Conservation (phyloP, 2,888 invertebrate species). For the Phoronis australis region DNA sequence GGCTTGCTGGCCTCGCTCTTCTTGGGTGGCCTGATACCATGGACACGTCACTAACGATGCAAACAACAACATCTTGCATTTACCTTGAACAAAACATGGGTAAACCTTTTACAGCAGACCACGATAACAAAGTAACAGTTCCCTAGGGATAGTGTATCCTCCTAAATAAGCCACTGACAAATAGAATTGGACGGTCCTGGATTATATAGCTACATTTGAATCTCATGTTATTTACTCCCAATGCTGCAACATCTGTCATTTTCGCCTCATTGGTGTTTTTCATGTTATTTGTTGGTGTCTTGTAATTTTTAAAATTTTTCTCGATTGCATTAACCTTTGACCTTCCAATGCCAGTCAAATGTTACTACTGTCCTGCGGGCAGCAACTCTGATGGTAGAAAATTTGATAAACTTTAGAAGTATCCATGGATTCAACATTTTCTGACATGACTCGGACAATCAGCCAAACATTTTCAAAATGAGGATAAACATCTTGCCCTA, state of each 20-base stretch:
- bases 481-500: too few relatives aligned
- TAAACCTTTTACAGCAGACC: background rate
- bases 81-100: conserved; percentile 13
- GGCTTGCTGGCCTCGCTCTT: conserved; percentile 39
- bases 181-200: too few relatives aligned
- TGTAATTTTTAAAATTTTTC: too few relatives aligned
- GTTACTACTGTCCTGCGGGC: background rate
- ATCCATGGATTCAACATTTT: background rate
- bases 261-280: background rate
- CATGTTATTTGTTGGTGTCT: too few relatives aligned
- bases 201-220: too few relatives aligned
- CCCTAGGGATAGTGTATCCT: too few relatives aligned
- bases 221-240: too few relatives aligned
- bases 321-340: too few relatives aligned
- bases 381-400: background rate
- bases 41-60: conserved; percentile 33
- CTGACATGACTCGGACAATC: background rate
- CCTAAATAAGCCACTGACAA: too few relatives aligned
- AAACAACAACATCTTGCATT: conserved; percentile 21
- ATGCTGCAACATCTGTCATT: background rate
- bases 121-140: too few relatives aligned
- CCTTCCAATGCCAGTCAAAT: too few relatives aligned
- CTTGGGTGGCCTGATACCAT: conserved; percentile 33
- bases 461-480: too few relatives aligned
- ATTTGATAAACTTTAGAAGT: background rate